Evolutionary conservation across 2,113 vertebrate species (phyloP).

Genomic region (Rhagologus leucostigma): DNA sequence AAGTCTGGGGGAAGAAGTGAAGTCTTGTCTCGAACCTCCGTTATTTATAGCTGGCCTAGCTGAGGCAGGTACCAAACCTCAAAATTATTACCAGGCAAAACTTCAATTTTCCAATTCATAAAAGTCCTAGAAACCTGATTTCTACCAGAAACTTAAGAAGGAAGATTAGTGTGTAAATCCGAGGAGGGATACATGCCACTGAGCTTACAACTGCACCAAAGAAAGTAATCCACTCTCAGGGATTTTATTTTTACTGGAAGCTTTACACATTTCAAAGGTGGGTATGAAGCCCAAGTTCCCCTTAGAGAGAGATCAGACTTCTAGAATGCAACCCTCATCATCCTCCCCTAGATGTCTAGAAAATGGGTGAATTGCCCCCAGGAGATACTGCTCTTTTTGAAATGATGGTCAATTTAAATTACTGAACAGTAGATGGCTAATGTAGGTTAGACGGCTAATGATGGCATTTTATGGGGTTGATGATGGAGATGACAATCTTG

Average conservation of each 20-base stretch:
- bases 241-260: slow-evolving; percentile 37
- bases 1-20: background rate
- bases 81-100: slow-evolving; percentile 23
- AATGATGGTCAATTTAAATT: background rate
- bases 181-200: background rate
- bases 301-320: background rate
- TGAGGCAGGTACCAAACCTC: slow-evolving; percentile 34
- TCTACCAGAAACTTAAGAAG: slow-evolving; percentile 12
- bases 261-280: slow-evolving; percentile 17
- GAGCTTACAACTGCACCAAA: background rate
- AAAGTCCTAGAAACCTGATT: background rate
- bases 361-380: background rate
- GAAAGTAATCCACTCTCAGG: background rate
- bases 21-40: background rate
- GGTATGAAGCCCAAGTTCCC: background rate
- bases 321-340: background rate
- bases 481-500: background rate
- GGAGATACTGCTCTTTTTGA: background rate
- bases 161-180: background rate
- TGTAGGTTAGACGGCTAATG: background rate
- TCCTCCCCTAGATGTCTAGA: background rate
- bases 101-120: slow-evolving; percentile 13
- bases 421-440: background rate
- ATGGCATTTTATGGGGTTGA: background rate
- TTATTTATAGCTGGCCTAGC: slow-evolving; percentile 4